Evolutionary conservation across 2,797 vertebrate genomes (phyloP), one percentile per base, ranked within the genome.

Genomic region (Eulemur mongoz): DNA sequence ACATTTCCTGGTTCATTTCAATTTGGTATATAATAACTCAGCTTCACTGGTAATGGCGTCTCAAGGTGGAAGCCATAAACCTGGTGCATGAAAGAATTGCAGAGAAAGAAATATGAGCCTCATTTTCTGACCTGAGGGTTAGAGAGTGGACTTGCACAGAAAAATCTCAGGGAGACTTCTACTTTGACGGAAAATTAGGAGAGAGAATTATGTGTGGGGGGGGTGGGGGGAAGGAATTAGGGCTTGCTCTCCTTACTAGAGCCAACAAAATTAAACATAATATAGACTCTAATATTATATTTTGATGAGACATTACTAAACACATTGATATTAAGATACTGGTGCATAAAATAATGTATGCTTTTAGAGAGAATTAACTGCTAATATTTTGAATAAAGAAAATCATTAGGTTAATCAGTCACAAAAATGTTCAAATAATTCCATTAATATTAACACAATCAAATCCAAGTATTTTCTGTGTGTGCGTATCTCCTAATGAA

Each of bases 11-110:
- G 84, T 91, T 98, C 94, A 96, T 95, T 97, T 97, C 94, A 94
- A 78, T 97, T 97, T 91, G 78, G 79, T 93, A 5, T 97, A 23
- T 96, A 98, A 98, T 96, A 97, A 98, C 43, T 98, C 97, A 93
- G 40, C 75, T n/a, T 97, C 79, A 91, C 75, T 75, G 80, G 93
- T 96, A 98, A 98, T 97, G 93, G 69, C 72, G 94, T 97, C 93
- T 98, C 87, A 98, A 98, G 97, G 90, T 89, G 93, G 59, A 93
- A 96, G 91, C 72, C 83, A 54, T 96, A 98, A 96, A 97, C 23
- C 2, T 84, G 6, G 4, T 70, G 2, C 22, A 83, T 59, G 96
- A 91, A 97, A 96, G 91, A 93, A 38, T 94, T 96, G 22, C 4
- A 70, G 4, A 9, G 15, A 93, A 97, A 95, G 30, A 97, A 98